Conservation (phyloP, 2,797 vertebrate genomes). For the Cuniculus paca region DNA sequence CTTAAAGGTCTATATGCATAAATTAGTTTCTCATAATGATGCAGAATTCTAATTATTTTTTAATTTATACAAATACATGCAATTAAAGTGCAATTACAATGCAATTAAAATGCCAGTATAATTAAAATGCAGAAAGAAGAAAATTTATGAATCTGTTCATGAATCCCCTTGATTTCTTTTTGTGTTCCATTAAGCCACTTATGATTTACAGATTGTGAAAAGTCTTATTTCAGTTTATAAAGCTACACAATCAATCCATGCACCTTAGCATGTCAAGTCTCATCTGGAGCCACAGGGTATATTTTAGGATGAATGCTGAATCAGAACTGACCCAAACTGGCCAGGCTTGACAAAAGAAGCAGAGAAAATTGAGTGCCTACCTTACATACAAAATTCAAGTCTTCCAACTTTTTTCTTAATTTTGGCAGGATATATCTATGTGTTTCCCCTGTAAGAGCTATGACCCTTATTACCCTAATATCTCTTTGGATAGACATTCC, state of each 20-base stretch:
- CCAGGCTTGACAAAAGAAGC: not conserved
- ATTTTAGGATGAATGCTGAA: conserved; percentile 19
- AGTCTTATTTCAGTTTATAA: conserved; percentile 45
- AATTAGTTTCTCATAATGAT: conserved; percentile 79
- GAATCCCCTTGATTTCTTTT: conserved; percentile 82
- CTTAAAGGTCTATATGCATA: conserved; percentile 79
- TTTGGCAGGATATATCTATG: not conserved
- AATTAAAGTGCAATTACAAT: conserved; percentile 85
- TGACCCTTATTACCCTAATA: conserved; percentile 4
- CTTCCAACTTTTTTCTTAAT: conserved; percentile 38
- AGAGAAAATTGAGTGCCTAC: not conserved
- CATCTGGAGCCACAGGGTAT: not conserved
- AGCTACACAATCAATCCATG: not conserved
- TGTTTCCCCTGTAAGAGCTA: conserved; percentile 21
- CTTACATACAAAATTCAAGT: not conserved
- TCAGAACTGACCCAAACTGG: not conserved
- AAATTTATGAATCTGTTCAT: conserved; percentile 86
- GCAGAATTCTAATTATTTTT: conserved; percentile 82
- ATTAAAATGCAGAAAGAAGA: conserved; percentile 88
- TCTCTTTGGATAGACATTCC: conserved; percentile 49
- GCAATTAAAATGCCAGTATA: conserved; percentile 89
- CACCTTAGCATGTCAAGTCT: conserved; percentile 35
- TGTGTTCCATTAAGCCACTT: conserved; percentile 78
- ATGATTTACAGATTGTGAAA: conserved; percentile 80
- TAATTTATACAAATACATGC: conserved; percentile 89